Evolutionary conservation across 2,797 vertebrate species (phyloP).

Genomic region (Ammospiza maritima): DNA sequence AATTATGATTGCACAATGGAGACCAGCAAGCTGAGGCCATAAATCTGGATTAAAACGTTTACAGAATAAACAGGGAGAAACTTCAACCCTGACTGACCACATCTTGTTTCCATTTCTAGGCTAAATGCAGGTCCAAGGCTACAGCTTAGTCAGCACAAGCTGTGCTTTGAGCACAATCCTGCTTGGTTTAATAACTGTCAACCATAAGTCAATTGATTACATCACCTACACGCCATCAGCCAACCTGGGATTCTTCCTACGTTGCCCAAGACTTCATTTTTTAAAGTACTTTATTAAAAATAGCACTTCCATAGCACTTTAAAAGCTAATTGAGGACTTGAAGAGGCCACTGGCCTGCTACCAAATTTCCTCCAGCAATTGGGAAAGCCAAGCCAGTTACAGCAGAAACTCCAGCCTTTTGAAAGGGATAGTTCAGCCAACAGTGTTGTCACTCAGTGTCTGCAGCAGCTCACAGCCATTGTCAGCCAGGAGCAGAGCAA

Average conservation of each 20-base stretch:
- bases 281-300: slow-evolving; percentile 19
- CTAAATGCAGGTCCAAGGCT: background rate
- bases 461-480: background rate
- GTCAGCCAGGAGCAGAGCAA: slow-evolving; percentile 12
- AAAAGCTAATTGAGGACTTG: slow-evolving; percentile 5
- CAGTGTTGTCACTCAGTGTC: background rate
- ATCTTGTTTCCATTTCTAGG: slow-evolving; percentile 9
- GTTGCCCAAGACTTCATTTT: background rate
- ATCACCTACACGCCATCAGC: background rate
- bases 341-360: slow-evolving; percentile 15
- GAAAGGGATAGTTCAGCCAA: background rate
- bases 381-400: background rate
- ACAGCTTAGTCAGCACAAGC: background rate
- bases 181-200: background rate
- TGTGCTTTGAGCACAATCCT: background rate
- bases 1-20: background rate
- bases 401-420: background rate
- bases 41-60: background rate
- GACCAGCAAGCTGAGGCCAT: background rate
- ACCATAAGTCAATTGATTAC: background rate
- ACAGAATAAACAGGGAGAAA: background rate
- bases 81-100: background rate
- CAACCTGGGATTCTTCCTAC: background rate
- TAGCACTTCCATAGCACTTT: background rate
- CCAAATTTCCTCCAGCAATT: background rate